Evolutionary conservation across 2,113 vertebrate genomes (phyloP).

Genomic region (Hippoglossus stenolepis): DNA sequence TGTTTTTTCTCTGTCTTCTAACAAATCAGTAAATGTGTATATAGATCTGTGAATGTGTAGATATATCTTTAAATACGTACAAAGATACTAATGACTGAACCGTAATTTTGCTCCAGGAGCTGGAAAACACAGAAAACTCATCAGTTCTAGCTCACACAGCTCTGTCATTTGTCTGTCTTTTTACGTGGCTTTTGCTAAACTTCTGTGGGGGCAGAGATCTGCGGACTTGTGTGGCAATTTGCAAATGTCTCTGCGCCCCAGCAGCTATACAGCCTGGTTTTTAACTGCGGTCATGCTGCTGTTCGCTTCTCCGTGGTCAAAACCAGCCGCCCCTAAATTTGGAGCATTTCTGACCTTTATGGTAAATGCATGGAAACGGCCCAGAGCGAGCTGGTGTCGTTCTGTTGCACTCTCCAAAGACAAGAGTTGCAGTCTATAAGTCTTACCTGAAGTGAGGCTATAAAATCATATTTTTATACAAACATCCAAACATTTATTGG

Average conservation of each 20-base stretch:
- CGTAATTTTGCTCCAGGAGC: not conserved
- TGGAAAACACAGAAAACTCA: not conserved
- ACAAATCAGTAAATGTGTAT: not conserved
- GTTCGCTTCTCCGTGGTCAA: not conserved
- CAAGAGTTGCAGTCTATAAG: not conserved
- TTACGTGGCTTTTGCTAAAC: not conserved
- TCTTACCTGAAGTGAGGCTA: too few relatives aligned
- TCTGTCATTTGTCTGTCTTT: not conserved
- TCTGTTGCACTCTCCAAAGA: not conserved
- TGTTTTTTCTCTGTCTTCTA: not conserved
- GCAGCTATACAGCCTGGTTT: not conserved
- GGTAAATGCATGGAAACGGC: not conserved
- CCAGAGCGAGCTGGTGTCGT: not conserved
- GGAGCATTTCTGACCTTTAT: slow-evolving; percentile 2
- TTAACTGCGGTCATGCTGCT: not conserved
- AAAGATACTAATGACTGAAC: not conserved
- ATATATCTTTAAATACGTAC: not conserved
- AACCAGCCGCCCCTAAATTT: not conserved
- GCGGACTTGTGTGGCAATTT: not conserved
- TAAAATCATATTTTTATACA: too few relatives aligned
- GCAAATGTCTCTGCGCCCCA: not conserved
- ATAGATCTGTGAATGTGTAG: not conserved
- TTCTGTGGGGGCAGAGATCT: not conserved
- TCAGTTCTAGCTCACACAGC: not conserved
- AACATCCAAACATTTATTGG: too few relatives aligned